Evolutionary conservation across 2,797 vertebrate species (phyloP).

Genomic region (Staurois parvus): DNA sequence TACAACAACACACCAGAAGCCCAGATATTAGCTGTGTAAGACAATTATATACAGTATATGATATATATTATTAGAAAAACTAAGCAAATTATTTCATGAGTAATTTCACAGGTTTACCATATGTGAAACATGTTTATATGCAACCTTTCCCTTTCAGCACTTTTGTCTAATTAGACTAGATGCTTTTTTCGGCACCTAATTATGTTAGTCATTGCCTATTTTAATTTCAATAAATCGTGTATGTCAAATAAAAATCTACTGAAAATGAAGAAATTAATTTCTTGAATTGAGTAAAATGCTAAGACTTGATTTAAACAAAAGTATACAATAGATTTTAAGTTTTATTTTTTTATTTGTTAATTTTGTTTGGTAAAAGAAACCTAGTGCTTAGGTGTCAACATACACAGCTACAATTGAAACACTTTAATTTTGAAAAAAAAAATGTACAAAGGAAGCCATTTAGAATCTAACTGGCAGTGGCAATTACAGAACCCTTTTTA

Average conservation of each 20-base stretch:
- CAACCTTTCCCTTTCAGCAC: constrained; percentile 5
- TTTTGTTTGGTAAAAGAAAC: background rate
- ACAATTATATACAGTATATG: no score
- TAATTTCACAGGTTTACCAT: background rate
- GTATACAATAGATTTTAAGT: background rate
- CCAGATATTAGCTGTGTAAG: no score
- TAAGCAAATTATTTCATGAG: no score
- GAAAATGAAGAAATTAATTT: background rate
- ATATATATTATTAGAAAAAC: no score
- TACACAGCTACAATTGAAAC: no score
- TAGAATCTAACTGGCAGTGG: no score
- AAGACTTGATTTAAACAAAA: background rate
- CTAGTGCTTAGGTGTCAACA: no score
- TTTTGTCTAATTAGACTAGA: constrained; percentile 30
- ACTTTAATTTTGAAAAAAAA: no score
- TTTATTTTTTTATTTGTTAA: background rate
- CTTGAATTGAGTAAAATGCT: background rate
- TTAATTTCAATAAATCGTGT: constrained; percentile 3
- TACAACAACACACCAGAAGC: no score
- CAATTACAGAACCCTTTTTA: no score
- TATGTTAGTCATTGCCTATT: constrained; percentile 19
- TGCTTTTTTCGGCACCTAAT: constrained; percentile 18
- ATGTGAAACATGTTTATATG: constrained; percentile 13
- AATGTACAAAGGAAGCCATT: no score
- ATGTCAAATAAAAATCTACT: background rate